Conservation (phyloP, 2,113 vertebrate species). For the Onychostruthus taczanowskii region DNA sequence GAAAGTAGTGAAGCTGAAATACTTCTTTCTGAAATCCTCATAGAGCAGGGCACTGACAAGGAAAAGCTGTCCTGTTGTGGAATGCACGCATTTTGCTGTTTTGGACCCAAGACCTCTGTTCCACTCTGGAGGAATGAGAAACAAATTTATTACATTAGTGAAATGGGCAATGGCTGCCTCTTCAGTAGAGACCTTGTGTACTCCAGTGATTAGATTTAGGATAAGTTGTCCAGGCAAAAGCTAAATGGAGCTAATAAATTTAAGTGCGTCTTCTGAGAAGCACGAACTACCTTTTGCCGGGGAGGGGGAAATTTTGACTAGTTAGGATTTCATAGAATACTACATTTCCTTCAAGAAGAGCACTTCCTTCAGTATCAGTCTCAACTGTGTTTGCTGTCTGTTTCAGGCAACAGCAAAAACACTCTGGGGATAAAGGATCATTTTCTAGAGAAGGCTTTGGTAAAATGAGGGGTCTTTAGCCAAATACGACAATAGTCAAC, state of each 20-base stretch:
- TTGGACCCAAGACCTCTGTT: neutral
- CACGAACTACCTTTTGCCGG: neutral
- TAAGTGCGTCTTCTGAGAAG: neutral
- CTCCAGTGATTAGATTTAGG: neutral
- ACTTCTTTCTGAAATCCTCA: neutral
- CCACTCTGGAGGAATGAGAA: neutral
- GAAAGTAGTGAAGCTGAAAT: neutral
- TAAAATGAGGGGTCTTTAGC: neutral
- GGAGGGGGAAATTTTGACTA: neutral
- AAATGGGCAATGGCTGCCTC: neutral
- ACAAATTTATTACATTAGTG: neutral
- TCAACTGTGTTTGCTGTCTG: neutral
- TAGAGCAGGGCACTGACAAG: neutral
- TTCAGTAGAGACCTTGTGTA: neutral
- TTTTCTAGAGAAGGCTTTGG: neutral
- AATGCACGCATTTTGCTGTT: neutral
- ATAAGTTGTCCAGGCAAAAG: neutral
- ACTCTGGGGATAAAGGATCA: neutral
- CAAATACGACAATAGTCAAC: slow-evolving; percentile 40
- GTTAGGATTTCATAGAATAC: neutral
- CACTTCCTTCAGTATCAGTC: neutral
- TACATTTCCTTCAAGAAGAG: neutral
- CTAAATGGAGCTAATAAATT: neutral
- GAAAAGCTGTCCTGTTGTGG: neutral
- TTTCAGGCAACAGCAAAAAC: slow-evolving; percentile 4